Evolutionary conservation across 2,888 invertebrate genomes (phyloP), one percentile per base, ranked within the genome.

Genomic region (Rotaria magnacalcarata): DNA sequence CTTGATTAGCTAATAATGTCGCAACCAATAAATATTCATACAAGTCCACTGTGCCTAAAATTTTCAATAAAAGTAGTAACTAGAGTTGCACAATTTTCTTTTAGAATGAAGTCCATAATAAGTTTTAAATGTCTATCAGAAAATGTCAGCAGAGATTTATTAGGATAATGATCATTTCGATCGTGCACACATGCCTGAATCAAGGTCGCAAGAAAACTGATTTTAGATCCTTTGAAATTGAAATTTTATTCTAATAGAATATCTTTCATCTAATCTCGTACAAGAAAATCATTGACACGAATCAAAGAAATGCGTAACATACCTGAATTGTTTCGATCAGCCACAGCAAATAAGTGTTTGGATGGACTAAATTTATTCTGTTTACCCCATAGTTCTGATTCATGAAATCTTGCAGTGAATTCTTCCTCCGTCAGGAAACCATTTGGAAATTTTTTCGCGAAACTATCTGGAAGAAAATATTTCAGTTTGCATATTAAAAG

Each of bases 301-400:
- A n/a, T n/a, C n/a, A n/a, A n/a, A n/a, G n/a, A n/a, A n/a, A n/a
- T n/a, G n/a, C n/a, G n/a, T n/a, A n/a, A 34, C 67, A 67, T 67
- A 67, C 67, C 67, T 67, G 67, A 67, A 21, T 67, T 67, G 34
- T 67, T 67, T 67, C 34, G 27, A 67, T 67, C 67, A 19, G 21
- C 34, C 34, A 67, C 1, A 19, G 3, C 34, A 34, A 67, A 67
- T 67, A 67, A 67, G 0, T 34, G 34, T 34, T 67, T 67, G 14
- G 67, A 27, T 67, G 67, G 67, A 67, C 67, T 67, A 14, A 67
- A 67, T 34, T 67, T 14, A 0, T 11, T 34, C 0, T 67, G 34
- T 67, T 67, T 67, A 14, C 34, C 34, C 3, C 27, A 67, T 7
- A 34, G 14, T 34, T 67, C 34, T 14, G 67, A 67, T 67, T 67